phyloP scores from a whole-genome alignment of 2,113 vertebrate genomes.

The Passer montanus region DNA sequence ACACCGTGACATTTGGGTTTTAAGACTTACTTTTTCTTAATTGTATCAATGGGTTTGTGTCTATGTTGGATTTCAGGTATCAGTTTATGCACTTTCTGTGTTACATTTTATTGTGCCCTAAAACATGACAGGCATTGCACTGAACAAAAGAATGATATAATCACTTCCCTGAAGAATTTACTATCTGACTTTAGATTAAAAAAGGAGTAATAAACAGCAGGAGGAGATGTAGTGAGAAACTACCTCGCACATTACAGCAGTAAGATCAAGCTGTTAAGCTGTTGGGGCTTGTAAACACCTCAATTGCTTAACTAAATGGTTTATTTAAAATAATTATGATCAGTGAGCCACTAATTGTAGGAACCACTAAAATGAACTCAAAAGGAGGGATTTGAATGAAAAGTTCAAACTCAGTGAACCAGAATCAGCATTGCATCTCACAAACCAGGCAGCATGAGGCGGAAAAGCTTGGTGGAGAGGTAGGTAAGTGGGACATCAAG shows the following conservation, averaged over 20 bases:
- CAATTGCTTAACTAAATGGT: conserved; percentile 27
- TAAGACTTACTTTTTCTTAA: background rate
- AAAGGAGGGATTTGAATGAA: background rate
- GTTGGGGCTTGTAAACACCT: conserved; percentile 56
- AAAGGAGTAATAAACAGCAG: conserved; percentile 56
- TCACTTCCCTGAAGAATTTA: conserved; percentile 19
- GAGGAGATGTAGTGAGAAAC: conserved; percentile 34
- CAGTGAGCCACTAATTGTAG: conserved; percentile 30
- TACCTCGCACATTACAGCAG: conserved; percentile 3
- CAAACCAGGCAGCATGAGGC: background rate
- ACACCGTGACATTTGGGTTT: background rate
- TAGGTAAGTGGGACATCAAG: background rate
- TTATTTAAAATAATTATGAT: conserved; percentile 64
- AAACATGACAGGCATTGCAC: background rate
- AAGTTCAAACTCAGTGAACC: conserved; percentile 40
- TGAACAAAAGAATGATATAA: conserved; percentile 15
- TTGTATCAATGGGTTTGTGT: background rate
- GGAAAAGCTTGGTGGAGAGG: background rate
- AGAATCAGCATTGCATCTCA: background rate
- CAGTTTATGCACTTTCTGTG: background rate
- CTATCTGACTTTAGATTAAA: conserved; percentile 42
- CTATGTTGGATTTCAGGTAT: background rate
- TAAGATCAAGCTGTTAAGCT: conserved; percentile 52
- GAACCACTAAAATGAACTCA: background rate
- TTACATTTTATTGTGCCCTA: background rate